phyloP scores from a whole-genome alignment of 2,797 vertebrate genomes.

The Malurus leucopterus region DNA sequence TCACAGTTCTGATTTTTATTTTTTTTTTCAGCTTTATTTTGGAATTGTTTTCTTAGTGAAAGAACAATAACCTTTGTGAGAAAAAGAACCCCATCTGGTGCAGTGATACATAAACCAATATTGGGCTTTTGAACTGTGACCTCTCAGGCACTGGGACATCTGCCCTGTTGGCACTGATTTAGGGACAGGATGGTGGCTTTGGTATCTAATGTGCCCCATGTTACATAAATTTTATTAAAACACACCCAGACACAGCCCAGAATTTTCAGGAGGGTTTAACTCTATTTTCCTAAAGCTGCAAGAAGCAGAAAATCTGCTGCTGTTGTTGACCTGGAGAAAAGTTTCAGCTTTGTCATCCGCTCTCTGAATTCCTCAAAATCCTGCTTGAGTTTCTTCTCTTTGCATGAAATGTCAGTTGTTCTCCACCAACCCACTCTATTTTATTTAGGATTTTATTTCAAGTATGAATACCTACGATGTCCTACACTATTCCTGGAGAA shows the following conservation, averaged over 20 bases:
- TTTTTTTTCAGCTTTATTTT: background rate
- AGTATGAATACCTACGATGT: background rate
- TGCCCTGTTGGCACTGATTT: background rate
- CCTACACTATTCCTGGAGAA: background rate
- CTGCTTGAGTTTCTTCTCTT: background rate
- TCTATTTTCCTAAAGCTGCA: background rate
- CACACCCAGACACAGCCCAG: background rate
- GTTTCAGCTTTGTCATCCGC: background rate
- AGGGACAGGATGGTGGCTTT: background rate
- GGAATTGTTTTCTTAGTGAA: background rate
- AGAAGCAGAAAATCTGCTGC: background rate
- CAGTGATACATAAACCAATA: background rate
- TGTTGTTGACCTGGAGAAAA: background rate
- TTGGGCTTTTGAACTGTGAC: background rate
- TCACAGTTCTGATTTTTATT: background rate
- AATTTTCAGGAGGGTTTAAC: background rate
- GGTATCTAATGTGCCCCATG: background rate
- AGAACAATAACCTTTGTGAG: conserved; percentile 30
- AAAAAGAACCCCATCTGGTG: conserved; percentile 19
- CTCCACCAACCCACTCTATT: conserved; percentile 28
- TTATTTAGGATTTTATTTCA: conserved; percentile 51
- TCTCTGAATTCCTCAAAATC: background rate
- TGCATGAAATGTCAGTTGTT: background rate
- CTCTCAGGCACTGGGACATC: background rate
- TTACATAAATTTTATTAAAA: background rate